These are phyloP conservation scores for Paracanthobrama guichenoti DNA, from an alignment of 2,113 vertebrate genomes.

Conservation along the genomic window DNA sequence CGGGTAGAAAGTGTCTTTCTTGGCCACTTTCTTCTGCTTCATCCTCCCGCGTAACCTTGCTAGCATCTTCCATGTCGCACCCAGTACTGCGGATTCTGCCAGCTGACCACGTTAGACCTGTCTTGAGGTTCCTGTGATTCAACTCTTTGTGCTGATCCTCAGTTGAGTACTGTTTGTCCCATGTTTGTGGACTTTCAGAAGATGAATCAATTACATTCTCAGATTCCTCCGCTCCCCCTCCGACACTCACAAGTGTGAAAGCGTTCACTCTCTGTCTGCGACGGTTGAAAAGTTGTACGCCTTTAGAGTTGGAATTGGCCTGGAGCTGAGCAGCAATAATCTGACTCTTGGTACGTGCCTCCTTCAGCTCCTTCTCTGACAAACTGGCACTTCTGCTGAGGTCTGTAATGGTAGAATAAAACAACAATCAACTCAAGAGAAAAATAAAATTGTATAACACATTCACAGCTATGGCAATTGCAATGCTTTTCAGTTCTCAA, in stretches of 20 bases:
- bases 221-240: slow-evolving; percentile 51
- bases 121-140: slow-evolving; percentile 61
- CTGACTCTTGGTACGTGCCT: slow-evolving; percentile 85
- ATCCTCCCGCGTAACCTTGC: slow-evolving; percentile 62
- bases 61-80: slow-evolving; percentile 75
- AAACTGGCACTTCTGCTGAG: slow-evolving; percentile 84
- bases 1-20: slow-evolving; percentile 77
- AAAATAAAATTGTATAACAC: neutral
- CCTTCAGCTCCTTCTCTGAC: slow-evolving; percentile 90
- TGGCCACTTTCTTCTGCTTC: slow-evolving; percentile 56
- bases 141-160: slow-evolving; percentile 62
- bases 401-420: slow-evolving; percentile 68
- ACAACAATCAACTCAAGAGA: slow-evolving; percentile 1
- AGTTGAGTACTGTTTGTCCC: slow-evolving; percentile 67
- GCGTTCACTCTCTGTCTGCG: slow-evolving; percentile 87
- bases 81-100: slow-evolving; percentile 32
- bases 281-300: slow-evolving; percentile 91
- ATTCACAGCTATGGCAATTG: neutral
- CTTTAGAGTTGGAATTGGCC: slow-evolving; percentile 84
- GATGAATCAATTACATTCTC: slow-evolving; percentile 57
- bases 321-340: slow-evolving; percentile 91
- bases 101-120: slow-evolving; percentile 54
- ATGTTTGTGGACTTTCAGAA: slow-evolving; percentile 66
- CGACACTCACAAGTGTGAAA: slow-evolving; percentile 78
- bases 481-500: neutral